These are phyloP conservation scores for Colletes collaris DNA, from an alignment of 2,888 invertebrate species.

Conservation along the genomic window DNA sequence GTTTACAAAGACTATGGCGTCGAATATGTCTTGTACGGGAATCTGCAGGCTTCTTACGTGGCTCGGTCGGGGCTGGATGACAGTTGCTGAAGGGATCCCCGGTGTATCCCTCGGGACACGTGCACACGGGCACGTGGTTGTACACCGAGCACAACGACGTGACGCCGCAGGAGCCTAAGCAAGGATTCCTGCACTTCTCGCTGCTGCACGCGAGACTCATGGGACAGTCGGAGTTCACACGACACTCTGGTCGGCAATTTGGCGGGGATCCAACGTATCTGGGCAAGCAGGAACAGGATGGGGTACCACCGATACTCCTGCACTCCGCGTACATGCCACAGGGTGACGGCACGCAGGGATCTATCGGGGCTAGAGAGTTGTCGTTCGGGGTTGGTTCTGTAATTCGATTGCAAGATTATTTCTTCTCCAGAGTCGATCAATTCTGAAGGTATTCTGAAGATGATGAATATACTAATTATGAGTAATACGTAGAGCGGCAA, in stretches of 20 bases:
- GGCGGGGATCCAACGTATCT: conserved; percentile 91
- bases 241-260: conserved; percentile 92
- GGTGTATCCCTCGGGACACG: conserved; percentile 91
- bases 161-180: conserved; percentile 92
- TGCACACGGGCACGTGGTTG: conserved; percentile 93
- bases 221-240: conserved; percentile 92
- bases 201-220: conserved; percentile 91
- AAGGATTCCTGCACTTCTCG: conserved; percentile 93
- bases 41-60: conserved; percentile 69
- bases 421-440: no score
- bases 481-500: no score
- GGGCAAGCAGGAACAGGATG: conserved; percentile 92
- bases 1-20: no score
- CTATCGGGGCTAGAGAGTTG: conserved; percentile 78
- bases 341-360: conserved; percentile 92
- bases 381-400: conserved; percentile 79
- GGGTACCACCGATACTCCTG: conserved; percentile 89
- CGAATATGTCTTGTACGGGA: no score
- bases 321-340: conserved; percentile 95
- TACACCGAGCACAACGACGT: conserved; percentile 91
- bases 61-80: conserved; percentile 84
- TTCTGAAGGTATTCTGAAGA: no score
- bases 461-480: no score
- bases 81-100: conserved; percentile 94
- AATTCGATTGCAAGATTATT: conserved; percentile 66